Evolutionary conservation across 23 tunicate species (phyloP).

Genomic region (Oikopleura vanhoeffeni): DNA sequence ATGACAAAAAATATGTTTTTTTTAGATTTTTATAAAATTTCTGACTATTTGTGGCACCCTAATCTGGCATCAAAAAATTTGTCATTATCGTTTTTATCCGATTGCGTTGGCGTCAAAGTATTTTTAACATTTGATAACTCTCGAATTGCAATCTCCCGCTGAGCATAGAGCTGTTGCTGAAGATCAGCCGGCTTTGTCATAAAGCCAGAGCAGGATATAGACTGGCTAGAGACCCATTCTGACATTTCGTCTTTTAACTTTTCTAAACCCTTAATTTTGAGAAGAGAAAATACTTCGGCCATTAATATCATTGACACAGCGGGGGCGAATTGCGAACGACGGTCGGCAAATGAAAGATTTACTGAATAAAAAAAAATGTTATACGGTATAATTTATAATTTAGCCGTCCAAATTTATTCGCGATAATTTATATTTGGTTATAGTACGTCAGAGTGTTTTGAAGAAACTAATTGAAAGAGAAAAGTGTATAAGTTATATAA

Average conservation of each 20-base stretch:
- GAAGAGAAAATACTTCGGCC: background rate
- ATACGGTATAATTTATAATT: no score
- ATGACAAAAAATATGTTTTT: no score
- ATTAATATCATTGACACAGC: background rate
- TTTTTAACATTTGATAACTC: background rate
- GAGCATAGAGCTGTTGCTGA: conserved; percentile 4
- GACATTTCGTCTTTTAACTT: background rate
- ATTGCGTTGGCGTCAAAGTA: background rate
- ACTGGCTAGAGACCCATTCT: background rate
- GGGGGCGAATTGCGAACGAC: background rate
- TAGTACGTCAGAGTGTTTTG: no score
- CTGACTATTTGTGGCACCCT: no score
- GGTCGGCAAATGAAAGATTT: background rate
- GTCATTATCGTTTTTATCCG: background rate
- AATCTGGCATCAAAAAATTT: background rate
- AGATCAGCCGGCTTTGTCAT: conserved; percentile 10
- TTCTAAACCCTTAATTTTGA: background rate
- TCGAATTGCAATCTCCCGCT: conserved; percentile 10
- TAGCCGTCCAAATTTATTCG: no score
- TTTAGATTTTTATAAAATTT: no score
- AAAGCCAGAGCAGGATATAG: background rate
- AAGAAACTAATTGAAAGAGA: no score
- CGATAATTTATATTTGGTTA: no score
- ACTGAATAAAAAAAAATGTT: background rate
- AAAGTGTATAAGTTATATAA: no score